Base-by-base conservation (phyloP, 1,140 invertebrate genomes). In the Neodiprion virginianus region DNA sequence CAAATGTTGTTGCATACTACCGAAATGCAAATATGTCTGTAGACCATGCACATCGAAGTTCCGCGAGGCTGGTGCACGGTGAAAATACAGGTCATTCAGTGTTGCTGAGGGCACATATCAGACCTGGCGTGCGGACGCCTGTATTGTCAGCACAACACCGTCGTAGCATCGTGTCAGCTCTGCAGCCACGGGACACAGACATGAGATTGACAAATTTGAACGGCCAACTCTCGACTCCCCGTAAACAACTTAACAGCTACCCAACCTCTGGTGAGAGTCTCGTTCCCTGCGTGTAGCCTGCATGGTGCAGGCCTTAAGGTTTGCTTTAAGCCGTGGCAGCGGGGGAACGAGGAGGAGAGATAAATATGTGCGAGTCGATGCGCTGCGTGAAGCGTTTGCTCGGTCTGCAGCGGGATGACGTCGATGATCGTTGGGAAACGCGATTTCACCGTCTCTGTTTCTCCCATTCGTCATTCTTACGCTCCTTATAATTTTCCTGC, bases 171-270 rank as follows among this genome's bases (percentile, higher is more conserved):
- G 28, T 40, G 28, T 40, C 28, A 40, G 28, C 28, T 40, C 28
- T 40, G 28, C 28, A 40, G 7, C n/a, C n/a, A 40, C 28, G 28
- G 28, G 28, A 40, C 28, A 4, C 28, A 40, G 28, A 40, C 28
- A 40, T 1, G 11, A 61, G 53, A 61, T 61, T 61, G 53, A 61
- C 53, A 17, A 61, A 61, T 61, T 61, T 61, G n/a, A 61, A 61
- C 53, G 53, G 53, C n/a, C 53, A 17, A 61, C 53, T 61, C 53
- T 12, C 53, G 53, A 12, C n/a, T 61, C 11, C 53, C 53, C 8
- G 53, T 61, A 61, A 61, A 61, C 53, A 61, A 61, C 53, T 61
- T 61, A 61, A 61, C 53, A 61, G 53, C 53, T 61, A 4, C 11
- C 53, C n/a, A 8, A 5, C 11, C 53, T 61, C 8, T 12, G 53